Percentiles rank a stretch among this genome's conserved stretches.
Conservation (phyloP, 1,140 invertebrate genomes). For the Holcopasites calliopsidis region DNA sequence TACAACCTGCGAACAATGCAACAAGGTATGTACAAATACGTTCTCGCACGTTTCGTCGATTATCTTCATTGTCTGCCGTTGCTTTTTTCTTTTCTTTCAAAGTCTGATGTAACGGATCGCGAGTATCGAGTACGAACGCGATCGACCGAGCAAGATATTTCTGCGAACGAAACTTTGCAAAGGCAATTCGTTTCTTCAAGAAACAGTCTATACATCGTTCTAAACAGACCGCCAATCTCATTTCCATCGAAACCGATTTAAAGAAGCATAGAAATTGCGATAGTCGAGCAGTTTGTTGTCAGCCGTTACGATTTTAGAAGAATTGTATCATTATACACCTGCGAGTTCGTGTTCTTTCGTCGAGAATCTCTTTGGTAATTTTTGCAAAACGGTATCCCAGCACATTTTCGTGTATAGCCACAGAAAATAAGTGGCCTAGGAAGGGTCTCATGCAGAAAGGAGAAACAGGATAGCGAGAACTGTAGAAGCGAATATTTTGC, state of each 20-base stretch:
- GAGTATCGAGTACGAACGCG: not conserved
- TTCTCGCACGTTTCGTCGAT: conserved; percentile 50
- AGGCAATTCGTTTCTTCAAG: not conserved
- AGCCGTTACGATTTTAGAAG: not conserved
- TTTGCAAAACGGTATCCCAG: too few species aligned
- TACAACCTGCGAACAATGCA: conserved; percentile 67
- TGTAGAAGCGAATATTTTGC: not conserved
- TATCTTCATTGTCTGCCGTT: not conserved
- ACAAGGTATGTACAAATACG: conserved; percentile 67
- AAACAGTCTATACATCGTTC: not conserved
- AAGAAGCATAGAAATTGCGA: conserved; percentile 7
- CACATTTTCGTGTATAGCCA: too few species aligned
- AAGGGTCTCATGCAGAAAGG: not conserved
- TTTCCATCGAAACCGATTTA: not conserved
- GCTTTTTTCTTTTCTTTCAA: conserved; percentile 3
- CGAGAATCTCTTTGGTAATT: not conserved
- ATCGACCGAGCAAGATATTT: not conserved
- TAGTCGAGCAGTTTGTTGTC: conserved; percentile 49
- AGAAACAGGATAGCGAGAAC: too few species aligned
- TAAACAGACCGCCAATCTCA: conserved; percentile 34
- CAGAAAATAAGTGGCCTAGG: not conserved
- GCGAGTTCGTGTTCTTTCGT: not conserved
- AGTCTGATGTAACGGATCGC: not conserved
- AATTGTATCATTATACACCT: not conserved
- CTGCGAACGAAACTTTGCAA: conserved; percentile 9